Conservation (phyloP, 2,113 vertebrate species). For the Osmerus eperlanus region DNA sequence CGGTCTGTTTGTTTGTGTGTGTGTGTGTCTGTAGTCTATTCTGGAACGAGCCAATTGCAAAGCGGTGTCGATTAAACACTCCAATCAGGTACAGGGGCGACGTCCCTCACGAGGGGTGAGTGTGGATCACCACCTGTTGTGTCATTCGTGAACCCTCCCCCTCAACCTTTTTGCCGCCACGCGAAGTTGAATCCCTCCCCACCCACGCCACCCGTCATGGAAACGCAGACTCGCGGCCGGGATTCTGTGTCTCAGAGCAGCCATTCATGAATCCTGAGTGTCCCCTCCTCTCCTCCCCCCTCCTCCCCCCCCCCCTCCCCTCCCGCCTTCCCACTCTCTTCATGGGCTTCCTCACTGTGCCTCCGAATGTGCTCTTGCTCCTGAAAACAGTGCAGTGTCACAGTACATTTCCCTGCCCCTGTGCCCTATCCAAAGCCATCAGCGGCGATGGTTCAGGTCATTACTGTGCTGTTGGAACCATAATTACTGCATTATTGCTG, state of each 20-base stretch:
- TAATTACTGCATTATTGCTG: constrained; percentile 24
- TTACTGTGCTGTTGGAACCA: constrained; percentile 19
- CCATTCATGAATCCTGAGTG: not conserved
- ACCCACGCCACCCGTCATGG: not conserved
- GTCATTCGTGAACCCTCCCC: constrained; percentile 37
- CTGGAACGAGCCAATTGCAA: constrained; percentile 72
- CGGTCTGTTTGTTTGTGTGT: constrained; percentile 33
- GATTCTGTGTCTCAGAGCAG: not conserved
- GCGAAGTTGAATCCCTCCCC: constrained; percentile 10
- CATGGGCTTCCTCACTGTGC: not conserved
- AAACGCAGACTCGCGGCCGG: not conserved
- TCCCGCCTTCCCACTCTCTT: not conserved
- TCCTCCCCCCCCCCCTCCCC: not conserved
- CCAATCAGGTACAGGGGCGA: constrained; percentile 71
- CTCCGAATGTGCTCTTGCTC: not conserved
- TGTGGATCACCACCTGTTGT: constrained; percentile 49
- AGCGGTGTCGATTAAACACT: constrained; percentile 66
- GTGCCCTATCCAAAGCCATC: constrained; percentile 9
- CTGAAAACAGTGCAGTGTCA: not conserved
- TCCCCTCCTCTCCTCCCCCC: not conserved
- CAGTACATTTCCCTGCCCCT: not conserved
- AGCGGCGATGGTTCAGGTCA: constrained; percentile 21
- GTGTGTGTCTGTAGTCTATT: constrained; percentile 63
- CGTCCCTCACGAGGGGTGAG: constrained; percentile 70
- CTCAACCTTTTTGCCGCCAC: constrained; percentile 43